Evolutionary conservation across 2,888 invertebrate genomes (phyloP).

Genomic region (Agelastica alni): DNA sequence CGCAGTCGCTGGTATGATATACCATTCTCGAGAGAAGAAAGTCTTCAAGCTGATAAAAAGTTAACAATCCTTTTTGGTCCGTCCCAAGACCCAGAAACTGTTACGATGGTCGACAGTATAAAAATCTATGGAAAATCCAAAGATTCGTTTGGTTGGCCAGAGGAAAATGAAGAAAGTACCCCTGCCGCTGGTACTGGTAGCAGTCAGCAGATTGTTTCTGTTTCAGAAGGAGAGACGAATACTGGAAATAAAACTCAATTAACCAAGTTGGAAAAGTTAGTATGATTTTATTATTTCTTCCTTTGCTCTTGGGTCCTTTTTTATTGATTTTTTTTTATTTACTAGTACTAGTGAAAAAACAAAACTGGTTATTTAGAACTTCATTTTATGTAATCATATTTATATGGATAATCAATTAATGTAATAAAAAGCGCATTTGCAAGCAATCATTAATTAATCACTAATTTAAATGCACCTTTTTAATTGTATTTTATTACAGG

Average conservation of each 20-base stretch:
- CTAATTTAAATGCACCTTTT: constrained; percentile 2
- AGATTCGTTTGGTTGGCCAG: constrained; percentile 96
- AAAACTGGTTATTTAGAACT: too few species aligned
- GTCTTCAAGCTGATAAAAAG: constrained; percentile 88
- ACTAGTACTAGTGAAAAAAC: too few species aligned
- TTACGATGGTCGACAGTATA: constrained; percentile 92
- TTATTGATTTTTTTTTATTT: too few species aligned
- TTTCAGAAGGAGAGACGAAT: constrained; percentile 54
- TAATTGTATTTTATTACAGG: constrained; percentile 46
- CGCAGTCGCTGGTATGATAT: constrained; percentile 94
- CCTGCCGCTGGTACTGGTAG: constrained; percentile 41
- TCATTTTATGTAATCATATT: too few species aligned
- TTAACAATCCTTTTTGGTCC: constrained; percentile 82
- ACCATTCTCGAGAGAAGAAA: constrained; percentile 92
- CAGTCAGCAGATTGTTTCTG: constrained; percentile 26
- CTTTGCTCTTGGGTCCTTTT: too few species aligned
- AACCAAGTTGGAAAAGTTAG: constrained; percentile 64
- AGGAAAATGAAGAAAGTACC: constrained; percentile 80
- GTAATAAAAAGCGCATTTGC: too few species aligned
- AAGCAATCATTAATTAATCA: neutral
- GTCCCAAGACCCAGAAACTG: constrained; percentile 83
- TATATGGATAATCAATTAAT: too few species aligned
- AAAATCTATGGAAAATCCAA: constrained; percentile 93
- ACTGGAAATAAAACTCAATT: constrained; percentile 57
- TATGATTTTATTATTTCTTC: neutral